Evolutionary conservation across 1,140 invertebrate genomes (phyloP).

Genomic region (Odontomachus brunneus): DNA sequence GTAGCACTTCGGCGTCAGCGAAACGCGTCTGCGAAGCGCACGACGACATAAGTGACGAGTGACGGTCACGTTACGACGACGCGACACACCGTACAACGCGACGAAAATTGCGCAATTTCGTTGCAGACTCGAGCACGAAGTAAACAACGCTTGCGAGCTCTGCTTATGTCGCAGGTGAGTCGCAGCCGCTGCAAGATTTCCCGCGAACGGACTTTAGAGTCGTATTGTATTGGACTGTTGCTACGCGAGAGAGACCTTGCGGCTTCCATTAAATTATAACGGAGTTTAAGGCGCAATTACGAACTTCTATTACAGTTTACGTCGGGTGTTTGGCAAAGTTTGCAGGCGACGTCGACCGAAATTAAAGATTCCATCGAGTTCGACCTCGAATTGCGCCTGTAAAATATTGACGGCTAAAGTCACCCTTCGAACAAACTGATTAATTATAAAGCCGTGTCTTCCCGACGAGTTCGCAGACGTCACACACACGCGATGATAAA

Average conservation of each 20-base stretch:
- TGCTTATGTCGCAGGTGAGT: too few relatives aligned
- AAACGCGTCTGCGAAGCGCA: background rate
- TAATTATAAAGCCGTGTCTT: constrained; percentile 14
- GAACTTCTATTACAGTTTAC: background rate
- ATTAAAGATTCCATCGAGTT: background rate
- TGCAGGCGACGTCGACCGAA: background rate
- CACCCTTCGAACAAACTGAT: constrained; percentile 8
- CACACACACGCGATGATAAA: background rate
- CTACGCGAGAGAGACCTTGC: too few relatives aligned
- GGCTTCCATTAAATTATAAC: background rate
- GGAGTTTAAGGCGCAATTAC: background rate
- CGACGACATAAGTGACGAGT: too few relatives aligned
- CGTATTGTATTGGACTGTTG: too few relatives aligned
- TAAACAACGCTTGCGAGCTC: too few relatives aligned
- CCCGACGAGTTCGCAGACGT: background rate
- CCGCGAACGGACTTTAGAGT: too few relatives aligned
- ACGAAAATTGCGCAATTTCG: too few relatives aligned
- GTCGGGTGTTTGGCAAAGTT: background rate
- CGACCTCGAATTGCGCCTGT: constrained; percentile 2
- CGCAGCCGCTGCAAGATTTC: too few relatives aligned
- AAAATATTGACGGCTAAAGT: background rate
- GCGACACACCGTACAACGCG: too few relatives aligned
- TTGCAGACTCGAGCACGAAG: too few relatives aligned
- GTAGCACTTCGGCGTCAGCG: background rate
- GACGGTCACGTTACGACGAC: too few relatives aligned